Conservation (phyloP, 2,888 invertebrate genomes). For the Drosophila putrida region DNA sequence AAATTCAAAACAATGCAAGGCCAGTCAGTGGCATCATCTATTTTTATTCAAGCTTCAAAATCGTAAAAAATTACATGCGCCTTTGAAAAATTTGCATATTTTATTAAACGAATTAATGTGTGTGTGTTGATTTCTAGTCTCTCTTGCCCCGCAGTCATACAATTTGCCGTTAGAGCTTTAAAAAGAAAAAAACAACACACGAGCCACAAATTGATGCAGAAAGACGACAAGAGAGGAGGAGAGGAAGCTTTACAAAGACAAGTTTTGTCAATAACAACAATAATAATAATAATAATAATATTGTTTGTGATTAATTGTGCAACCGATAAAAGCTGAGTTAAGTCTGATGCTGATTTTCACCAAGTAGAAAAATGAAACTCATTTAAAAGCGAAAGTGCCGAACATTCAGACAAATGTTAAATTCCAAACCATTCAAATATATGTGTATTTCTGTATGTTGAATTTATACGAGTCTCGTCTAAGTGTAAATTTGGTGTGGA, state of each 20-base stretch:
- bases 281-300: slow-evolving; percentile 42
- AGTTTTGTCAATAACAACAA: slow-evolving; percentile 35
- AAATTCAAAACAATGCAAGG: slow-evolving; percentile 32
- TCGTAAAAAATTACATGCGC: slow-evolving; percentile 42
- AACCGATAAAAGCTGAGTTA: slow-evolving; percentile 46
- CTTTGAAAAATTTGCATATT: slow-evolving; percentile 58
- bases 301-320: slow-evolving; percentile 63
- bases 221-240: neutral
- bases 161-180: slow-evolving; percentile 60
- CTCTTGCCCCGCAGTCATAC: slow-evolving; percentile 34
- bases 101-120: slow-evolving; percentile 60
- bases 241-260: slow-evolving; percentile 9
- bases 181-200: slow-evolving; percentile 37
- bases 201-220: slow-evolving; percentile 51
- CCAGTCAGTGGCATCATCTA: slow-evolving; percentile 23
- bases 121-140: slow-evolving; percentile 26
- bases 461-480: neutral
- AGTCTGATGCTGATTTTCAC: slow-evolving; percentile 44
- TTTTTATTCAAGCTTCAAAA: slow-evolving; percentile 20
- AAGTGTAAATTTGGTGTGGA: neutral
- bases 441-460: neutral
- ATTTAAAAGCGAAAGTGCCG: slow-evolving; percentile 59
- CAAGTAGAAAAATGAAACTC: slow-evolving; percentile 32
- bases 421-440: slow-evolving; percentile 2
- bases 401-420: slow-evolving; percentile 4